Conservation (phyloP, 92 coral and sea anemone genomes). For the Blastomussa wellsi region DNA sequence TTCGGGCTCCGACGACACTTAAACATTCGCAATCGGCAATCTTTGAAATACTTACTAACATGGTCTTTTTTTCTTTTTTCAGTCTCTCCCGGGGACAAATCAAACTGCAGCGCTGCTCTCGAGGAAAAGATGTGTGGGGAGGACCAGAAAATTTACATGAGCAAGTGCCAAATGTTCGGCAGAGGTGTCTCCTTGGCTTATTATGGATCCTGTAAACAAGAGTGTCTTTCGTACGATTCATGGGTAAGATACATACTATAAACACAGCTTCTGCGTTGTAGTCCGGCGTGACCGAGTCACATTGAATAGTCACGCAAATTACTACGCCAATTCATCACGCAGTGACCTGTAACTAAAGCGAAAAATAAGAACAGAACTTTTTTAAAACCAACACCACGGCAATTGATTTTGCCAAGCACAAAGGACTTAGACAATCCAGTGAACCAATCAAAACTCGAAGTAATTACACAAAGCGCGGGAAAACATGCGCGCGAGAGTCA, state of each 20-base stretch:
- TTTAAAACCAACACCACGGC: too few relatives aligned
- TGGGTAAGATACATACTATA: slow-evolving; percentile 28
- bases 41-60: neutral
- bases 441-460: too few relatives aligned
- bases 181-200: slow-evolving; percentile 75
- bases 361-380: too few relatives aligned
- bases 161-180: slow-evolving; percentile 67
- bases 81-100: slow-evolving; percentile 38
- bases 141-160: slow-evolving; percentile 74
- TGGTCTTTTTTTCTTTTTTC: neutral
- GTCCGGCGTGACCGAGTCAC: neutral
- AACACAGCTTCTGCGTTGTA: neutral
- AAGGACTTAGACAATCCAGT: too few relatives aligned
- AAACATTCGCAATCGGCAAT: too few relatives aligned
- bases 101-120: slow-evolving; percentile 14
- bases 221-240: slow-evolving; percentile 54
- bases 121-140: slow-evolving; percentile 76
- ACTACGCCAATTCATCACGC: too few relatives aligned
- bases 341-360: too few relatives aligned
- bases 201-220: slow-evolving; percentile 78
- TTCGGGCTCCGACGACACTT: too few relatives aligned
- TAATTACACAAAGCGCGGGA: too few relatives aligned
- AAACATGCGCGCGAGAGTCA: too few relatives aligned
- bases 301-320: neutral
- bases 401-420: too few relatives aligned